Base-by-base conservation (phyloP, 2,797 vertebrate species). In the Schizothorax lantsangensis region DNA sequence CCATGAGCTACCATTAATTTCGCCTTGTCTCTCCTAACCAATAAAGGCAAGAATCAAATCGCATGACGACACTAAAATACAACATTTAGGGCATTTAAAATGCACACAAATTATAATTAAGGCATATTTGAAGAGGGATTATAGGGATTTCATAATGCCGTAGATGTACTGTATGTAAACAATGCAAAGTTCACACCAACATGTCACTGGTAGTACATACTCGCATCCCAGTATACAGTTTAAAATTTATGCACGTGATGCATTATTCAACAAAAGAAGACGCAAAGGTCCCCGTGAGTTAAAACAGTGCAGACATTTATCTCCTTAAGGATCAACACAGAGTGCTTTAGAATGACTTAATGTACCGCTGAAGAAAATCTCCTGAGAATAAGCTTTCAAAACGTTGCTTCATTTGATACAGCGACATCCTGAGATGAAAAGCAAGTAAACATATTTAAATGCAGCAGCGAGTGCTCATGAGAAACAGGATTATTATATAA, bases 241-340 rank as follows among this genome's bases (percentile, higher is more conserved):
- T 91, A 89, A 23, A 79, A 74, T 73, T 0, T 74, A 81, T 38
- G 26, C 78, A 52, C 0, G 8, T 62, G 40, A 89, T 93, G 90
- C 88, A 92, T 94, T 92, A 93, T 93, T 93, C 89, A 94, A 92
- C 91, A 92, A 92, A 92, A 78, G 83, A 88, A 84, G 88, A 93
- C 75, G 71, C 89, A 92, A 90, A 88, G 87, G 89, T 88, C 87
- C 73, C 88, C 72, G 86, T 83, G 87, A 86, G 85, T 33, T 72
- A 84, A 79, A 92, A 75, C 88, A 88, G 72, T 83, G 33, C 88
- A 83, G 90, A 92, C 88, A 91, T 92, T 92, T 89, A 92, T 93
- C 91, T 92, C 88, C 93, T 93, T 93, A 92, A 92, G 90, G 81
- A 83, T 75, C 84, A 84, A 84, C 89, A 91, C 3, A 72, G 54